Conservation (phyloP, 2,888 invertebrate genomes). For the Polyommatus iphigenia region DNA sequence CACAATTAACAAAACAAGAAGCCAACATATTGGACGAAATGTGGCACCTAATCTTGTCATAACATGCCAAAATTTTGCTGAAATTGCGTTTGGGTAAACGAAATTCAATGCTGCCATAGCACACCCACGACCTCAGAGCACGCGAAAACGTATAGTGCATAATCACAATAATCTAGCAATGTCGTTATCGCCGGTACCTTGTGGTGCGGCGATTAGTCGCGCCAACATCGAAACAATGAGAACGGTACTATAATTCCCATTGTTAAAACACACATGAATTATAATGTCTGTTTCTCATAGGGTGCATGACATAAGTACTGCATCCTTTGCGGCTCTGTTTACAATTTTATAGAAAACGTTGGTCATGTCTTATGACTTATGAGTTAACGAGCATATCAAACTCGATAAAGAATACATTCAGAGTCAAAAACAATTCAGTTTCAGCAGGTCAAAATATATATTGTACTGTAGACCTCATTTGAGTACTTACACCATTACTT, state of each 20-base stretch:
- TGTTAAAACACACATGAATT: conserved; percentile 19
- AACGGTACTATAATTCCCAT: conserved; percentile 28
- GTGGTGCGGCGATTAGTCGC: conserved; percentile 27
- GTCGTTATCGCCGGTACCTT: conserved; percentile 8
- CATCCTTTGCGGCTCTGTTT: background rate
- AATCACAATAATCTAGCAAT: conserved; percentile 18
- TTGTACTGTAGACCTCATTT: too few relatives aligned
- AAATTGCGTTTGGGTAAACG: too few relatives aligned
- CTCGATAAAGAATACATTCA: background rate
- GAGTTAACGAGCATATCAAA: background rate
- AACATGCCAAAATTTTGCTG: too few relatives aligned
- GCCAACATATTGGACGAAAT: background rate
- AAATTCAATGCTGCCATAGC: too few relatives aligned
- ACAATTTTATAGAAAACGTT: background rate
- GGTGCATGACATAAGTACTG: background rate
- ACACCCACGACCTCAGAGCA: background rate
- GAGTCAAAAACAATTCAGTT: background rate
- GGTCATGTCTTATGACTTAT: background rate
- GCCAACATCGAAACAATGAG: conserved; percentile 28
- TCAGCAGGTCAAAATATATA: too few relatives aligned
- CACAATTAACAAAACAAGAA: background rate
- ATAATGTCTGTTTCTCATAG: conserved; percentile 11
- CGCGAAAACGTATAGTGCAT: background rate
- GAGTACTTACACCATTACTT: too few relatives aligned
- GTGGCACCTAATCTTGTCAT: too few relatives aligned